Conservation (phyloP, 1,140 invertebrate species). For the Ceratina australensis region DNA sequence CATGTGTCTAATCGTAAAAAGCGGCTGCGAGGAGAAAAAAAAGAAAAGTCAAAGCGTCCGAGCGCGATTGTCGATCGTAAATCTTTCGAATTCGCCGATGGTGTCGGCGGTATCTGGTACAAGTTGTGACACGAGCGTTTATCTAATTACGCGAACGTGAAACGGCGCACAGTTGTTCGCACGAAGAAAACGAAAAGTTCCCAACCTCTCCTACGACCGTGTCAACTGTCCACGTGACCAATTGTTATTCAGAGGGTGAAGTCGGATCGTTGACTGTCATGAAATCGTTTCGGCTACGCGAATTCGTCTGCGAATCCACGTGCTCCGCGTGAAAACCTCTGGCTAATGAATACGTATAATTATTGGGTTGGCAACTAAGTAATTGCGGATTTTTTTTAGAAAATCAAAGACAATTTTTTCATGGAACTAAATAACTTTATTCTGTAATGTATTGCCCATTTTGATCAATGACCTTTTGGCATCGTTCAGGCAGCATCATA, state of each 20-base stretch:
- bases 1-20: neutral
- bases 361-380: too few relatives aligned
- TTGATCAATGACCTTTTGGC: too few relatives aligned
- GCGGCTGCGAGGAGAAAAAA: neutral
- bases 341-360: too few relatives aligned
- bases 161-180: constrained; percentile 6
- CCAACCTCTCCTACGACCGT: neutral
- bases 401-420: too few relatives aligned
- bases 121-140: neutral
- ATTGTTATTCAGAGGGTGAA: too few relatives aligned
- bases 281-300: neutral
- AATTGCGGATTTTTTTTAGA: too few relatives aligned
- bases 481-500: too few relatives aligned
- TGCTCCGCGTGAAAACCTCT: too few relatives aligned
- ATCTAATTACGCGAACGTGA: constrained; percentile 31
- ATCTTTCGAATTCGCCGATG: constrained; percentile 26
- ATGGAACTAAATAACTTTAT: too few relatives aligned
- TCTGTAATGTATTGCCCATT: too few relatives aligned
- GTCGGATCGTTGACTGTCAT: neutral
- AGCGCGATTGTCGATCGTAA: constrained; percentile 28
- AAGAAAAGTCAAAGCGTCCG: constrained; percentile 25
- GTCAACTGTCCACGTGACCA: too few relatives aligned
- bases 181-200: neutral
- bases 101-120: constrained; percentile 2
- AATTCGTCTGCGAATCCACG: too few relatives aligned